Conservation (phyloP, 1,140 invertebrate species). For the Gryllus bimaculatus region DNA sequence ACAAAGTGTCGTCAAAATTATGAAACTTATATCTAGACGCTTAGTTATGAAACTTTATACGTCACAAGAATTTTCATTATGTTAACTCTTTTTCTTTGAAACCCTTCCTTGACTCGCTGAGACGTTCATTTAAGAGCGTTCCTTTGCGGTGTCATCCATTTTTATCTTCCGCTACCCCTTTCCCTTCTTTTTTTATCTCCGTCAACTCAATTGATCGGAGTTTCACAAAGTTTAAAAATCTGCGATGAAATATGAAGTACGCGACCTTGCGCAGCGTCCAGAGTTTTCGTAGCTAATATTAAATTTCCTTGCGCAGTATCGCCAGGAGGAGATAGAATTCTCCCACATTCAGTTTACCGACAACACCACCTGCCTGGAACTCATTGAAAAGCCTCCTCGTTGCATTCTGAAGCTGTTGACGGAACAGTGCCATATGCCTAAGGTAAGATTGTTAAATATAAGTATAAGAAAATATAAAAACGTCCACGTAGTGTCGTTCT, state of each 20-base stretch:
- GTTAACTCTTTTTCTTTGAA: too few species aligned
- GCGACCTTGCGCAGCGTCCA: not conserved
- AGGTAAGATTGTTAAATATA: conserved; percentile 35
- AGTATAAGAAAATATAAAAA: not conserved
- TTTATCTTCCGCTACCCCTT: too few species aligned
- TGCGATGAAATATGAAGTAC: not conserved
- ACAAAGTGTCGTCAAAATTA: too few species aligned
- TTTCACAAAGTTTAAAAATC: not conserved
- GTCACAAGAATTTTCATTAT: too few species aligned
- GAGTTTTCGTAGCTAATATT: too few species aligned
- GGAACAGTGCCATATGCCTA: conserved; percentile 89
- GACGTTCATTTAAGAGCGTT: too few species aligned
- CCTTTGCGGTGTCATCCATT: too few species aligned
- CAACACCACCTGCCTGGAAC: conserved; percentile 77
- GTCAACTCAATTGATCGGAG: not conserved
- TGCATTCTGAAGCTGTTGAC: conserved; percentile 80
- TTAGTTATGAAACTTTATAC: too few species aligned
- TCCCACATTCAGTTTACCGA: conserved; percentile 86
- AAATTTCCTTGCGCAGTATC: conserved; percentile 48
- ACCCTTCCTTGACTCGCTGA: too few species aligned
- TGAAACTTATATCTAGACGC: too few species aligned
- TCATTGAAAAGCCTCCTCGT: conserved; percentile 82
- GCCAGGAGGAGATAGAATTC: conserved; percentile 78
- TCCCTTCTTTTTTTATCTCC: not conserved
- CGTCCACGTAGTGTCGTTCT: not conserved